These are phyloP conservation scores for Crotalus tigris DNA, from an alignment of 2,113 vertebrate species.

Conservation along the genomic window DNA sequence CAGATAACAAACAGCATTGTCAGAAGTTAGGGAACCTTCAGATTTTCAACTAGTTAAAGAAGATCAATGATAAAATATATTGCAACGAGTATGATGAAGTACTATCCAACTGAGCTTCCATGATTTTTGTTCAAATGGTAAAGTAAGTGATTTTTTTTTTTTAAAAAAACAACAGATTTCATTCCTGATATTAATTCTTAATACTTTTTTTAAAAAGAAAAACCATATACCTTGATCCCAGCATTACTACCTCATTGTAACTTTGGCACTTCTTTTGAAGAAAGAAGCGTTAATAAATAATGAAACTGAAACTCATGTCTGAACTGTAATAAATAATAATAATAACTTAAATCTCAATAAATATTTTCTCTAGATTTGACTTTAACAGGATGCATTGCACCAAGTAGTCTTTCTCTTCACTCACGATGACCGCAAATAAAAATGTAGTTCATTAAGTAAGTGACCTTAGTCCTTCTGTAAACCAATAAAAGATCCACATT, in stretches of 20 bases:
- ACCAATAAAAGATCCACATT: conserved; percentile 53
- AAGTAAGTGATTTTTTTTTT: conserved; percentile 79
- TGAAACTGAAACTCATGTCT: conserved; percentile 83
- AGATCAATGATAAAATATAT: background rate
- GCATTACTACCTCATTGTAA: conserved; percentile 68
- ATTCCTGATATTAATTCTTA: conserved; percentile 36
- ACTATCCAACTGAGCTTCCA: conserved; percentile 26
- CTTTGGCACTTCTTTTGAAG: conserved; percentile 85
- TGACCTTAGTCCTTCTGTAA: conserved; percentile 75
- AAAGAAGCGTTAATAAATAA: conserved; percentile 85
- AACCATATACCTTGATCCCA: conserved; percentile 69
- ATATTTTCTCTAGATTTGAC: conserved; percentile 89
- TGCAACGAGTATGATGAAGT: conserved; percentile 6
- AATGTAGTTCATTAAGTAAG: conserved; percentile 69
- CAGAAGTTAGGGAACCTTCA: background rate
- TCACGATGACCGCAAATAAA: conserved; percentile 72
- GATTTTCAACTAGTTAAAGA: background rate
- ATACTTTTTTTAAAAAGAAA: conserved; percentile 52
- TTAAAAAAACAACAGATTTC: conserved; percentile 9
- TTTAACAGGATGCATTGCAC: conserved; percentile 86
- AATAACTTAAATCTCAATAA: conserved; percentile 99
- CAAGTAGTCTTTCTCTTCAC: conserved; percentile 79
- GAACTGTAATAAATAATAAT: conserved; percentile 98
- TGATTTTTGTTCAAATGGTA: conserved; percentile 70
- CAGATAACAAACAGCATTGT: background rate